These are phyloP conservation scores for Picus viridis DNA, from an alignment of 2,797 vertebrate genomes.

Conservation along the genomic window DNA sequence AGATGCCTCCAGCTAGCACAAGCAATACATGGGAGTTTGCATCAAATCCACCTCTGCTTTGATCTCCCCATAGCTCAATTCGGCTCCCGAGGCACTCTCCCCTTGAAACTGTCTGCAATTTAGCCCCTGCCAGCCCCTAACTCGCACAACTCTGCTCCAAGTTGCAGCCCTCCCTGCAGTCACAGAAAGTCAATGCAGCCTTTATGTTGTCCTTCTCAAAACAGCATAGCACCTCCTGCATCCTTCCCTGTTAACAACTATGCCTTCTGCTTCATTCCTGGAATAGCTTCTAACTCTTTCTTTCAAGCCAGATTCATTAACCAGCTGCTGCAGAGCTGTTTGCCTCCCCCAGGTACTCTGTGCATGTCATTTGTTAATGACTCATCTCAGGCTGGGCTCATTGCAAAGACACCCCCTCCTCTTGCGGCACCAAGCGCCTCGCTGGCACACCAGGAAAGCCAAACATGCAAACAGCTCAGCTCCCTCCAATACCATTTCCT, in stretches of 20 bases:
- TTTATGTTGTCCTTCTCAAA: background rate
- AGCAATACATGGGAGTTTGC: background rate
- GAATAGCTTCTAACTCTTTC: conserved; percentile 62
- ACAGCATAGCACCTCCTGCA: conserved; percentile 27
- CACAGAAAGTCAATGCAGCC: background rate
- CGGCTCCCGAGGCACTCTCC: background rate
- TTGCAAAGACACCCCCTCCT: conserved; percentile 11
- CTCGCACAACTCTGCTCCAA: background rate
- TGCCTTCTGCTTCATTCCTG: conserved; percentile 55
- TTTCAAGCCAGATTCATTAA: conserved; percentile 71
- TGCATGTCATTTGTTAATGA: conserved; percentile 67
- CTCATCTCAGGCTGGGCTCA: conserved; percentile 58
- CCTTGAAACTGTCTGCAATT: background rate
- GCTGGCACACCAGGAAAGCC: background rate
- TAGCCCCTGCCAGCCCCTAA: background rate
- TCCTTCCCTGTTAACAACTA: conserved; percentile 40
- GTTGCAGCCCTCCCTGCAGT: background rate
- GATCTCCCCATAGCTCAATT: background rate
- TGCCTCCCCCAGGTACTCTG: conserved; percentile 68
- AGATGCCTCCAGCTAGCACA: conserved; percentile 5
- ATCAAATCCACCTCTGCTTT: background rate
- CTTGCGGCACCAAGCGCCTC: background rate
- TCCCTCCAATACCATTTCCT: background rate
- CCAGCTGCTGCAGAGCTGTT: conserved; percentile 67
- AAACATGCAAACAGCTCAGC: background rate